Evolutionary conservation across 2,888 invertebrate species (phyloP), one percentile per base, ranked within the genome.

Genomic region (Perithous albicinctus): DNA sequence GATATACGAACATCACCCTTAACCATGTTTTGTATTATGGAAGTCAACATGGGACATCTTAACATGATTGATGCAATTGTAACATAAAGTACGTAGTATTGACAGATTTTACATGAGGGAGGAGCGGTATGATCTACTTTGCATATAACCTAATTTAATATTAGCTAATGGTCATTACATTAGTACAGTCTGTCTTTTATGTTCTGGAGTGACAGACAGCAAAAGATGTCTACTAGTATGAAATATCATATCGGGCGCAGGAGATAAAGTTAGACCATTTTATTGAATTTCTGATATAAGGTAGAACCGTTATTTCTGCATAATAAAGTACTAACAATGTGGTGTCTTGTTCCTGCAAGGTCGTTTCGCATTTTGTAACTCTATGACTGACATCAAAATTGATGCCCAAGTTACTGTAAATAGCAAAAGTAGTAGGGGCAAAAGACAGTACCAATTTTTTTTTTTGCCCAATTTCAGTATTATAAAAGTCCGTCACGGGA

Each of bases 401-500:
- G 43, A 74, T 61, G 38, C 61, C 18, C 61, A 12, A 67, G 59
- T 20, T 51, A 51, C 61, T n/a, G 79, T 10, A 48, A 23, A 20
- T n/a, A 41, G 41, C 15, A 66, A 18, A 12, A 26, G 23, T 48
- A n/a, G n/a, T 20, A 35, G 41, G 5, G 26, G 18, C 67, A 26
- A 61, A 69, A 48, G 35, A 32, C 12, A 15, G 23, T 67, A 32
- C 23, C 48, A 74, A 69, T 54, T 29, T n/a, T n/a, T n/a, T n/a
- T n/a, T n/a, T 74, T 67, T 32, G 29, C 15, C 69, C 43, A 69
- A 29, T 79, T 79, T 41, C 29, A 12, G 66, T 59, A 51, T 67
- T 59, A 29, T 73, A 48, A 73, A 78, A 69, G 23, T 54, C n/a
- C 29, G n/a, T 29, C 4, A 15, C 10, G 7, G 10, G 2, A 29